Evolutionary conservation across 2,888 invertebrate species (phyloP).

Genomic region (Desoria tigrina): DNA sequence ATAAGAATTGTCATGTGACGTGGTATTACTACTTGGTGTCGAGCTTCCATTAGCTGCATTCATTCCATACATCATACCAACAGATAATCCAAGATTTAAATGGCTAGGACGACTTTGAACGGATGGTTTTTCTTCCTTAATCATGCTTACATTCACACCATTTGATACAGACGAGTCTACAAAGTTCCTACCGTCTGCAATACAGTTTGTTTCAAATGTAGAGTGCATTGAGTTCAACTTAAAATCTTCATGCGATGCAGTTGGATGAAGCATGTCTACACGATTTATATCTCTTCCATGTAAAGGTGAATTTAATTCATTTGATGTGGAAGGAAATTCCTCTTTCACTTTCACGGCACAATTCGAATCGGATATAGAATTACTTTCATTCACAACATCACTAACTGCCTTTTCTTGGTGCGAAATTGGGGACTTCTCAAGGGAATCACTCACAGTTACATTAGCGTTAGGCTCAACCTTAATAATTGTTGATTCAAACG

Average conservation of each 20-base stretch:
- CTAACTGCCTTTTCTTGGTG: constrained; percentile 27
- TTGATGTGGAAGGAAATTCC: neutral
- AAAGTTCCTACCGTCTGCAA: constrained; percentile 7
- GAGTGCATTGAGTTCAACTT: neutral
- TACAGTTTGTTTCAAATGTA: neutral
- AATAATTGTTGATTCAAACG: neutral
- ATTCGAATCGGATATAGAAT: neutral
- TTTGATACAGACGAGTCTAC: constrained; percentile 11
- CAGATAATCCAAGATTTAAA: constrained; percentile 29
- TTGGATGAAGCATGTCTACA: neutral
- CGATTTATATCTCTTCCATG: neutral
- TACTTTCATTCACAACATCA: constrained; percentile 20
- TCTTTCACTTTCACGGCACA: constrained; percentile 15
- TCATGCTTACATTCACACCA: neutral
- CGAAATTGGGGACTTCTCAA: neutral
- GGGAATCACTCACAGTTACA: neutral
- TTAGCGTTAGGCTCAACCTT: constrained; percentile 14
- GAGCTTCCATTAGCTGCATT: constrained; percentile 20
- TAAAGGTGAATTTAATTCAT: neutral
- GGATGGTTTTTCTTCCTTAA: constrained; percentile 19
- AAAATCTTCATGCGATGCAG: constrained; percentile 1
- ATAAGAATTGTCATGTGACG: constrained; percentile 19
- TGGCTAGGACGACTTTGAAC: constrained; percentile 35
- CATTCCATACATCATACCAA: constrained; percentile 14
- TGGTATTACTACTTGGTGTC: constrained; percentile 10